These are phyloP conservation scores for Scaeva pyrastri DNA, from an alignment of 2,888 invertebrate species.

Conservation along the genomic window DNA sequence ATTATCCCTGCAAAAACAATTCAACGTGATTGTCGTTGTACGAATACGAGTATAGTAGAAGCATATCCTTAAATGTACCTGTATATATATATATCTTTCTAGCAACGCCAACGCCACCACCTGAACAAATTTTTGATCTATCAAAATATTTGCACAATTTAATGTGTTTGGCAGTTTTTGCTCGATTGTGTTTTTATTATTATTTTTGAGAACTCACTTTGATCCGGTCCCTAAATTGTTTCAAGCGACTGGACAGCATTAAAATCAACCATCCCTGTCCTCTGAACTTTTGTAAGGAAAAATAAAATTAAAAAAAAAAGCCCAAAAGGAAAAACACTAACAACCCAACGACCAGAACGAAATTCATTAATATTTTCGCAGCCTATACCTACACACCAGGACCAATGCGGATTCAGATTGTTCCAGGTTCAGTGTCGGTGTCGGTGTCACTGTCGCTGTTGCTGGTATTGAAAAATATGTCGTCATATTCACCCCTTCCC, in stretches of 20 bases:
- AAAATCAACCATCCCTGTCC: constrained; percentile 45
- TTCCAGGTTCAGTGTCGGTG: too few species aligned
- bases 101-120: constrained; percentile 10
- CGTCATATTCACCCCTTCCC: neutral
- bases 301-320: neutral
- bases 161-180: constrained; percentile 62
- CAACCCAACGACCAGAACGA: constrained; percentile 53
- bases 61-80: too few species aligned
- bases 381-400: neutral
- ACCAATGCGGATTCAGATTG: neutral
- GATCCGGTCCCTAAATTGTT: constrained; percentile 65
- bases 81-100: too few species aligned
- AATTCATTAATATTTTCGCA: constrained; percentile 46
- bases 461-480: constrained; percentile 1
- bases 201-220: constrained; percentile 49
- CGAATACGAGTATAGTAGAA: too few species aligned
- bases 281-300: constrained; percentile 28
- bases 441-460: too few species aligned
- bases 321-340: constrained; percentile 3
- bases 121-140: constrained; percentile 56
- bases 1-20: constrained; percentile 28
- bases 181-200: neutral
- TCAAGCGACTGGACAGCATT: constrained; percentile 61
- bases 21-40: neutral
- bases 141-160: constrained; percentile 71